These are phyloP conservation scores for Elysia crispata DNA, from an alignment of 2,888 invertebrate genomes.

Conservation along the genomic window DNA sequence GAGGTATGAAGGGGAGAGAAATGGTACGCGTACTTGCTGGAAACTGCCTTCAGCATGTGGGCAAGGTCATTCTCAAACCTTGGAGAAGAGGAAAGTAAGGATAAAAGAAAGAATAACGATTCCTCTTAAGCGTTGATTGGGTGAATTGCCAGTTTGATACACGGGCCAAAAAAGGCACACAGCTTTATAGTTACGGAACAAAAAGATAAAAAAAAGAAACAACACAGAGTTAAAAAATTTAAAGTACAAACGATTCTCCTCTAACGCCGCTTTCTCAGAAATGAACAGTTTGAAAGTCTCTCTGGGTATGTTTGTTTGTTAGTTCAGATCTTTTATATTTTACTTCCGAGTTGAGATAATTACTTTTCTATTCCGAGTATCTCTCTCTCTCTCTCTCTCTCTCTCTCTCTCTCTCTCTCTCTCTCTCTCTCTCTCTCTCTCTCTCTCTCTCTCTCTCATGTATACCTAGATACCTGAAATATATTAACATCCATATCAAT, in stretches of 20 bases:
- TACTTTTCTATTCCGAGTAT: background rate
- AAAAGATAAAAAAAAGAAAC: too few species aligned
- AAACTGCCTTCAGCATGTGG: too few species aligned
- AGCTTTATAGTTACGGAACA: too few species aligned
- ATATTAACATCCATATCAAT: background rate
- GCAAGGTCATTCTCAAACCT: too few species aligned
- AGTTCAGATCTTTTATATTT: background rate
- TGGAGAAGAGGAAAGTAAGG: too few species aligned
- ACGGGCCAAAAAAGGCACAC: too few species aligned
- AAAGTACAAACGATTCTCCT: background rate
- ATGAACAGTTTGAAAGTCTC: background rate
- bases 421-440: conserved; percentile 33
- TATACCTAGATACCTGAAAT: background rate
- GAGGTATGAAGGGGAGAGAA: too few species aligned
- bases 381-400: conserved; percentile 10
- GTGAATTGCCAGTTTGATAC: too few species aligned
- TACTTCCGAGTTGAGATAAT: background rate
- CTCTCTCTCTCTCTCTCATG: conserved; percentile 16
- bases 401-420: conserved; percentile 16
- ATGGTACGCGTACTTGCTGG: too few species aligned
- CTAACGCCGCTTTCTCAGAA: background rate
- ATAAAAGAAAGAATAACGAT: too few species aligned
- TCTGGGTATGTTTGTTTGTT: background rate
- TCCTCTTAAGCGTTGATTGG: too few species aligned
- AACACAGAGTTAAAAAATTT: too few species aligned